Conservation (phyloP, 2,797 vertebrate species). For the Lepidocolaptes lacrymiger region DNA sequence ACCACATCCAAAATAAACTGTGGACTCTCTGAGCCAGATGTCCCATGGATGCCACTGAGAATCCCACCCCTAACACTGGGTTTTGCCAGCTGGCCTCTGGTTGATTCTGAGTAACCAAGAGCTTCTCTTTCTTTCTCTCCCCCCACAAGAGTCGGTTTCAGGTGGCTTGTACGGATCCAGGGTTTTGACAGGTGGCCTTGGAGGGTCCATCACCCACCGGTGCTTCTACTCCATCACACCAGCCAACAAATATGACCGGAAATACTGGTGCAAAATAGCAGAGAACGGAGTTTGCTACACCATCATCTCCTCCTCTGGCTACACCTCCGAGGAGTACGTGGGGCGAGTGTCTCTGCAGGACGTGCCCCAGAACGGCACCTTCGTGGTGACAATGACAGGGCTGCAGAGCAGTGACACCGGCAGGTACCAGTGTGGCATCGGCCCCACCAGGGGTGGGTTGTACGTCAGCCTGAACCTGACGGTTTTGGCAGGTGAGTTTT, state of each 20-base stretch:
- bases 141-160: not conserved
- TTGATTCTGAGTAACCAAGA: not conserved
- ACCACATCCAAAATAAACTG: not conserved
- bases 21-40: not conserved
- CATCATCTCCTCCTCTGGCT: conserved; percentile 61
- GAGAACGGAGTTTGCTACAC: conserved; percentile 15
- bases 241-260: conserved; percentile 70
- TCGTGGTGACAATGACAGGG: conserved; percentile 51
- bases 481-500: conserved; percentile 50
- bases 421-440: conserved; percentile 75
- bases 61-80: accelerated
- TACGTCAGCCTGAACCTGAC: conserved; percentile 56
- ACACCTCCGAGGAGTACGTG: not conserved
- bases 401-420: conserved; percentile 47
- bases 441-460: conserved; percentile 14
- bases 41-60: not conserved
- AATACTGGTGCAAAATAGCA: conserved; percentile 73
- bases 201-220: conserved; percentile 64
- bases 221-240: conserved; percentile 62
- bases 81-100: not conserved
- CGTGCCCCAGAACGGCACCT: conserved; percentile 10
- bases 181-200: conserved; percentile 34
- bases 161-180: conserved; percentile 48
- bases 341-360: conserved; percentile 63
- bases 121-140: not conserved